Base-by-base conservation (phyloP, 2,113 vertebrate species). In the Suncus etruscus region DNA sequence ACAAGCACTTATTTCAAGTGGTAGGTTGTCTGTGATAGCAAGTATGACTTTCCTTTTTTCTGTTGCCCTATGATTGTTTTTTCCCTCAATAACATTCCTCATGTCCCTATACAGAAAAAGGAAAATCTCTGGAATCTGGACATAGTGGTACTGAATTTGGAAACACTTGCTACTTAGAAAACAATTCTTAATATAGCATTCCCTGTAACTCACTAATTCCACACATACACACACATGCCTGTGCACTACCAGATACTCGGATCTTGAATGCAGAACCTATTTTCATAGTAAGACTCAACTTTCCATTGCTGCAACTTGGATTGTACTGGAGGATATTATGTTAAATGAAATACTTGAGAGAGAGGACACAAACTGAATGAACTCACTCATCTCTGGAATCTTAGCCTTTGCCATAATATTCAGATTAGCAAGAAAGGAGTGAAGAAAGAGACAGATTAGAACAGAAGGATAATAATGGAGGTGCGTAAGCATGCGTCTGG, bases 91-190 rank as follows among this genome's bases (percentile, higher is more conserved):
- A 58, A 81, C 16, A 66, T 58, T 39, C 10, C 50, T 78, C 32
- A 83, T 22, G 25, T 73, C 68, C n/a, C 12, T 8, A 80, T 39
- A 92, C 63, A 87, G 31, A 66, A 89, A 89, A 75, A 51, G 54
- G 54, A 68, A 89, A 77, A 51, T 50, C 50, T 79, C n/a, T 88
- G 78, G 39, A 88, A 65, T 89, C 50, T 54, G 79, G 45, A 22
- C 27, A 12, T 70, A 4, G 8, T 82, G 50, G 70, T 91, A 89
- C 50, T 84, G 14, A 82, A 29, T 51, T 83, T 80, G 66, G 32
- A 14, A 89, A 83, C 83, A 80, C 32, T 94, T 92, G n/a, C 82
- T 80, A 39, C 15, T 68, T 89, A 87, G 86, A 47, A 76, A 47
- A 90, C 31, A 6, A 14, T 27, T 75, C 25, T 84, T 65, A 68